A percentile compares a stretch with the other conserved stretches of the same genome.
phyloP scores from a whole-genome alignment of 2,797 vertebrate genomes.

The Pristis pectinata region DNA sequence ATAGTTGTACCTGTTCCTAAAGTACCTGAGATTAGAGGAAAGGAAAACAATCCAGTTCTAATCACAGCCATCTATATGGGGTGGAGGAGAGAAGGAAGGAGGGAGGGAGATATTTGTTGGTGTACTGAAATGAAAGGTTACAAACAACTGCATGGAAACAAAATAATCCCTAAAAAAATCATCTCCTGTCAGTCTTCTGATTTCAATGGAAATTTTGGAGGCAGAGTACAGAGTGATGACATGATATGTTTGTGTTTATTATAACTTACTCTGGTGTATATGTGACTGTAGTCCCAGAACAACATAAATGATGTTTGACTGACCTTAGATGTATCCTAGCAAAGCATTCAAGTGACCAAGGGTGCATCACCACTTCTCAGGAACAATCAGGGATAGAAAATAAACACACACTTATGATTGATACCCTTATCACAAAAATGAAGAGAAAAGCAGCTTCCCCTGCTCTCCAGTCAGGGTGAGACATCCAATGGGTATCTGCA shows the following conservation, averaged over 20 bases:
- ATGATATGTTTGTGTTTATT: no score
- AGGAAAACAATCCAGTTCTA: not conserved
- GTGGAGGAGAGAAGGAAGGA: not conserved
- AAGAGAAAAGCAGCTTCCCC: not conserved
- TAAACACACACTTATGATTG: not conserved
- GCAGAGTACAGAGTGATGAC: no score
- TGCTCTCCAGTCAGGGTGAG: no score
- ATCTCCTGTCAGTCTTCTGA: no score
- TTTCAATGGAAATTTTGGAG: no score
- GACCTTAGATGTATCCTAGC: no score
- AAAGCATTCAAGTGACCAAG: not conserved
- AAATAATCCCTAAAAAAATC: no score
- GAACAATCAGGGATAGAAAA: not conserved
- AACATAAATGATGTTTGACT: not conserved
- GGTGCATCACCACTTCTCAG: not conserved
- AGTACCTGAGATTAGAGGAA: not conserved
- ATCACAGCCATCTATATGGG: not conserved
- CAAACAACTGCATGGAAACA: not conserved
- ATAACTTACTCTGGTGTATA: not conserved
- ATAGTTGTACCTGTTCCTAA: not conserved
- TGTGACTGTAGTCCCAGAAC: not conserved
- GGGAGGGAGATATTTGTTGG: not conserved
- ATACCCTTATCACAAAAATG: not conserved
- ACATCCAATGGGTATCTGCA: not conserved
- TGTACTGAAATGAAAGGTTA: not conserved